Percentiles rank a stretch among this genome's conserved stretches.
Evolutionary conservation across 2,797 vertebrate genomes (phyloP).

Genomic region (Alauda arvensis): DNA sequence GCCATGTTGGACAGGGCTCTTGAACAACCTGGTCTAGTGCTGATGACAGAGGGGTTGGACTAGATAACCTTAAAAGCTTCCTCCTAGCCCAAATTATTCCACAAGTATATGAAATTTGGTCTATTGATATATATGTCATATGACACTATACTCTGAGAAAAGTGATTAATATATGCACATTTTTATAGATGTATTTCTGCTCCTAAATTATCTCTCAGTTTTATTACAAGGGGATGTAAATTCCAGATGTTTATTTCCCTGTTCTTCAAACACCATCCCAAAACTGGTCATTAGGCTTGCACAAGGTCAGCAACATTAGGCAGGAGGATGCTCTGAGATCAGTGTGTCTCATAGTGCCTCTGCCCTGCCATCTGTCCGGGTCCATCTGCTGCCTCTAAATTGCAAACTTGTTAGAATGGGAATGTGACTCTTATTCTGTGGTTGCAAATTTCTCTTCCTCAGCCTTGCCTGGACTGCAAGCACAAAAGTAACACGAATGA

Average conservation of each 20-base stretch:
- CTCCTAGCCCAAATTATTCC: background rate
- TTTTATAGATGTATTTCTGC: background rate
- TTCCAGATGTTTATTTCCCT: background rate
- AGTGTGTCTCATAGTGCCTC: background rate
- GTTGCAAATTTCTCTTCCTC: background rate
- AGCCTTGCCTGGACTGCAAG: background rate
- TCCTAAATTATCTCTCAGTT: background rate
- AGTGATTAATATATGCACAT: background rate
- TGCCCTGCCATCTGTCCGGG: background rate
- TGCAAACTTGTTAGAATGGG: background rate
- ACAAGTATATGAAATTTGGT: background rate
- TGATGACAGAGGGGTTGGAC: background rate
- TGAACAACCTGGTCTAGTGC: background rate
- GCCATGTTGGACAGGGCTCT: fast-evolving
- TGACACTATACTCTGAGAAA: background rate
- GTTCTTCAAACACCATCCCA: background rate
- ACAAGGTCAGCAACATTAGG: background rate
- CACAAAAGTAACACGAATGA: conserved; percentile 4
- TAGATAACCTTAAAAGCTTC: background rate
- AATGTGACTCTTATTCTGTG: background rate
- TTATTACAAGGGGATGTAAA: background rate
- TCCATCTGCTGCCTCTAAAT: background rate
- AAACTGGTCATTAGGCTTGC: background rate
- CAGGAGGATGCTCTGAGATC: background rate
- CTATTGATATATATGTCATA: background rate